phyloP scores from a whole-genome alignment of 2,888 invertebrate genomes.

The Meghimatium bilineatum region DNA sequence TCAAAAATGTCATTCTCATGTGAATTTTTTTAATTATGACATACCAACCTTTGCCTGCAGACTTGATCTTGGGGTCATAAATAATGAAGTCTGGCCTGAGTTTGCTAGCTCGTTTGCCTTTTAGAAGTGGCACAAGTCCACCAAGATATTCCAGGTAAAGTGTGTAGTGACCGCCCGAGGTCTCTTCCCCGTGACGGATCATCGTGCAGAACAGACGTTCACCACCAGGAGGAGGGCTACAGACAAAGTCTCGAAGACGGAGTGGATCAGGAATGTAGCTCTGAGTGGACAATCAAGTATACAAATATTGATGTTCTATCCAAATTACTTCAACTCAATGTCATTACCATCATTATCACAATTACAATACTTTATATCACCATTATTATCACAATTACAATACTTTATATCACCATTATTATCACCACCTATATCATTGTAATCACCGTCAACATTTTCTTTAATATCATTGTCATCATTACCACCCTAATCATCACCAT shows the following conservation, averaged over 20 bases:
- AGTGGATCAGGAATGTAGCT: slow-evolving; percentile 95
- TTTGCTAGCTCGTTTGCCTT: slow-evolving; percentile 96
- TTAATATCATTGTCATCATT: no score
- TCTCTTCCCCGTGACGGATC: slow-evolving; percentile 87
- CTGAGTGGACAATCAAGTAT: slow-evolving; percentile 78
- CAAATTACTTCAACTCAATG: neutral
- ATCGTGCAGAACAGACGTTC: slow-evolving; percentile 97
- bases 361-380: no score
- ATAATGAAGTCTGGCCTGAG: slow-evolving; percentile 98
- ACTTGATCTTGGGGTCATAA: slow-evolving; percentile 78
- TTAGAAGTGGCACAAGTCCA: slow-evolving; percentile 94
- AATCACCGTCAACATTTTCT: no score
- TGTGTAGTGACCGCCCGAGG: slow-evolving; percentile 78
- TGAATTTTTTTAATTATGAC: no score
- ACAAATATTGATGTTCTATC: neutral
- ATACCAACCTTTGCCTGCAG: slow-evolving; percentile 58
- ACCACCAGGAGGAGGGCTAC: slow-evolving; percentile 89
- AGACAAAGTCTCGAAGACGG: slow-evolving; percentile 93
- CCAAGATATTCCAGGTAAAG: slow-evolving; percentile 95
- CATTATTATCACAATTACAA: no score
- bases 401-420: no score
- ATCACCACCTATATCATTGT: no score
- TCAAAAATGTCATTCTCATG: no score
- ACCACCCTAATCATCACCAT: no score
- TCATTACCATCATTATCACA: no score